Evolutionary conservation across 2,797 vertebrate species (phyloP), one percentile per base, ranked within the genome.

Genomic region (Syngnathus rostellatus): DNA sequence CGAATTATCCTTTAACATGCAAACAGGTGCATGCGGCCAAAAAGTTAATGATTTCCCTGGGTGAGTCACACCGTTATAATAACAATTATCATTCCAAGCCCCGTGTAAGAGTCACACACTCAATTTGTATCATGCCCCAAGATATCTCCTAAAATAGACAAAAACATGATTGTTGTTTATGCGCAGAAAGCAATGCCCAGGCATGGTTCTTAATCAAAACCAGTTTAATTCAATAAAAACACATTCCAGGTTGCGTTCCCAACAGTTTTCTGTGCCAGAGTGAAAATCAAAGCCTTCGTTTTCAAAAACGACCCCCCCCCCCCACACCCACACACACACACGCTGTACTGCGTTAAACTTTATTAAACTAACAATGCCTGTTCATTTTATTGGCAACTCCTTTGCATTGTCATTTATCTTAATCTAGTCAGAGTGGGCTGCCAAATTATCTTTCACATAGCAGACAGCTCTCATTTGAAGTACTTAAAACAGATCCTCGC

Each of bases 1-100:
- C 84, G 83, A 86, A 87, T 87, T 87, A 83, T 83, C 55, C 75
- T 74, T 79, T 86, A 81, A 84, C 87, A 87, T 87, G 88, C 88
- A 83, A 88, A 85, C 88, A 90, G 88, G 89, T 90, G 89, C 78
- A 76, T 65, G 1, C 23, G 31, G 70, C 68, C 81, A 79, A 80
- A 82, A 81, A 76, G 85, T 77, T 83, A 83, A 83, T 80, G 81
- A 86, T 86, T 79, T 79, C 75, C 8, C 63, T 12, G n/a, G 66
- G 31, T 71, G 83, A 82, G 71, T 71, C 76, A 71, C 75, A 68
- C 69, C 74, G n/a, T 63, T 50, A 38, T 63, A 63, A 63, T 63
- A 63, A 63, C 21, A 63, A 63, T 63, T 19, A 63, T n/a, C 31
- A 38, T 63, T 63, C 23, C 31, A 50, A 63, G n/a, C n/a, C 59